phyloP scores from a whole-genome alignment of 1,140 invertebrate species.

The Achroia grisella region DNA sequence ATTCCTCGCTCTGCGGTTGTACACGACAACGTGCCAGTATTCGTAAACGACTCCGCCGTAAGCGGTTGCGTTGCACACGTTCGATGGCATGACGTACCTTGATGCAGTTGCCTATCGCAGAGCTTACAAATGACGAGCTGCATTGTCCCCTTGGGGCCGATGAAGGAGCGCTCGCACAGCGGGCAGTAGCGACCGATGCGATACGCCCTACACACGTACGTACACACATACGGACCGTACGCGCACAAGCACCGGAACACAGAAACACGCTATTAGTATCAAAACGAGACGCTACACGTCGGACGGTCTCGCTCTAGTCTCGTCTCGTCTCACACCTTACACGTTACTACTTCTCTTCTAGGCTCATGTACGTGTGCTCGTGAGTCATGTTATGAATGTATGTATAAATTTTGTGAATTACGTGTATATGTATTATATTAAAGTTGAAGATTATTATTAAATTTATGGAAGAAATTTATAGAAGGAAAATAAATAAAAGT shows the following conservation, averaged over 20 bases:
- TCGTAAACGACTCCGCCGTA: slow-evolving; percentile 2
- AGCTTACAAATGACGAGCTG: slow-evolving; percentile 74
- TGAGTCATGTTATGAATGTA: neutral
- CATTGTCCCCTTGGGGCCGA: slow-evolving; percentile 73
- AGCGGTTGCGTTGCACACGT: slow-evolving; percentile 29
- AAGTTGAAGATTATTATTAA: no score
- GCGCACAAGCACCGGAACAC: slow-evolving; percentile 68
- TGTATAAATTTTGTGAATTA: neutral
- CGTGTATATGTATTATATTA: no score
- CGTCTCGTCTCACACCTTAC: slow-evolving; percentile 8
- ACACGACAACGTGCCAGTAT: no score
- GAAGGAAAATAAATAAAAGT: no score
- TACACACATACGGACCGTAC: slow-evolving; percentile 63
- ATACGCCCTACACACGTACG: slow-evolving; percentile 70
- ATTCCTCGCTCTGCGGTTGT: no score
- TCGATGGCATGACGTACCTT: slow-evolving; percentile 60
- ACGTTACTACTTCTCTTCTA: slow-evolving; percentile 37
- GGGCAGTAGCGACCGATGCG: slow-evolving; percentile 74
- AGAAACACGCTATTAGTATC: slow-evolving; percentile 70
- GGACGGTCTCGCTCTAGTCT: neutral
- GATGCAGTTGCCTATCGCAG: slow-evolving; percentile 73
- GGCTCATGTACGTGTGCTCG: slow-evolving; percentile 5
- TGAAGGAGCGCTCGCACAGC: slow-evolving; percentile 72
- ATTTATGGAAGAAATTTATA: no score
- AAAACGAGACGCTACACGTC: slow-evolving; percentile 10